Evolutionary conservation across 2,797 vertebrate species (phyloP).

Genomic region (Enteromius anoplus): DNA sequence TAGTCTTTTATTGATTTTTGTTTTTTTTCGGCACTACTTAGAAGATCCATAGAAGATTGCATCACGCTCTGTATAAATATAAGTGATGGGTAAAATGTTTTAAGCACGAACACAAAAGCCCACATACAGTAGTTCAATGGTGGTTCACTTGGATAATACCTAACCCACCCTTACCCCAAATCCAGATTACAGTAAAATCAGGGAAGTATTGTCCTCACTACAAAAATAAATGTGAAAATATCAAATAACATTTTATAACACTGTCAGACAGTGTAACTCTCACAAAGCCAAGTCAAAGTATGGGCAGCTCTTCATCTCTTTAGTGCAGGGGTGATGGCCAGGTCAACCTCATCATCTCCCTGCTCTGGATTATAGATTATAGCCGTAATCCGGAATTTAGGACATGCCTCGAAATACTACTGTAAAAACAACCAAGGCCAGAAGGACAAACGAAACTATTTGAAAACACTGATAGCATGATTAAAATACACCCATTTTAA

Average conservation of each 20-base stretch:
- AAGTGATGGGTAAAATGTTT: neutral
- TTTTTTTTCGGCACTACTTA: neutral
- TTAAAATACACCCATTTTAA: constrained; percentile 15
- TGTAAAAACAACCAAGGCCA: constrained; percentile 33
- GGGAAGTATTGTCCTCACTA: constrained; percentile 17
- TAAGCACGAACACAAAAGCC: neutral
- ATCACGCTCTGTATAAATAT: neutral
- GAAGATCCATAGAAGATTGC: neutral
- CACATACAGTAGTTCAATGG: constrained; percentile 28
- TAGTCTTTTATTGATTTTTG: neutral
- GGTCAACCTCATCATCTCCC: constrained; percentile 47
- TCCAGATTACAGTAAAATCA: constrained; percentile 41
- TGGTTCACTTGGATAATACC: constrained; percentile 46
- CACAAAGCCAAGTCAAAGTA: constrained; percentile 43
- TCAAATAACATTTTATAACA: constrained; percentile 42
- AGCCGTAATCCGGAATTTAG: constrained; percentile 79
- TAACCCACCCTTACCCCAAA: constrained; percentile 31
- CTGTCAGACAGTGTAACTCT: neutral
- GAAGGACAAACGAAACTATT: constrained; percentile 3
- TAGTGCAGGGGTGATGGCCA: constrained; percentile 38
- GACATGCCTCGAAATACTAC: constrained; percentile 66
- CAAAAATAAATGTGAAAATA: constrained; percentile 35
- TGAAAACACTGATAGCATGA: constrained; percentile 22
- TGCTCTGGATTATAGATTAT: constrained; percentile 78
- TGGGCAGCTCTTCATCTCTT: constrained; percentile 40